Conservation (phyloP, 2,797 vertebrate species). For the Gephyroberyx darwinii region DNA sequence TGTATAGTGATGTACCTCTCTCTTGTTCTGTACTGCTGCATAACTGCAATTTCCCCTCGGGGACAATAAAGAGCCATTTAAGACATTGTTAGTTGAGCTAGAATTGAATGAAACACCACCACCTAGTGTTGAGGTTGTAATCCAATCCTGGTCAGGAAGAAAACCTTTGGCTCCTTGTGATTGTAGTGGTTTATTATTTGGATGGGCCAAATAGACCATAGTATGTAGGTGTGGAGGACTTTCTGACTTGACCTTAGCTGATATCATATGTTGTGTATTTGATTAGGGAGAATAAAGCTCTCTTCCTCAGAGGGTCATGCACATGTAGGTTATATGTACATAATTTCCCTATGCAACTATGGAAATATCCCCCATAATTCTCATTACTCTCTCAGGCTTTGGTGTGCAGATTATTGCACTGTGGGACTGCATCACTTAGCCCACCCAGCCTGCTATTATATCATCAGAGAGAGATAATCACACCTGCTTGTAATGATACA, state of each 20-base stretch:
- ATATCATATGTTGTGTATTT: no score
- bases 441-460: constrained; percentile 25
- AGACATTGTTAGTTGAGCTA: background rate
- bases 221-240: background rate
- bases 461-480: constrained; percentile 46
- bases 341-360: background rate
- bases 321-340: no score
- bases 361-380: background rate
- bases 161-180: no score
- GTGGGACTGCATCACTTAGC: background rate
- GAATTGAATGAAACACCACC: constrained; percentile 39
- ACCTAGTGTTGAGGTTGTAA: constrained; percentile 39
- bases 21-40: no score
- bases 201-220: background rate
- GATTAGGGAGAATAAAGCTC: no score
- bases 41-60: no score
- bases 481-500: constrained; percentile 17
- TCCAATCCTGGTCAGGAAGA: background rate
- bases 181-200: background rate
- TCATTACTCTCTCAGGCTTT: background rate
- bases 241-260: background rate
- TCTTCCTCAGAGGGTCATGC: no score
- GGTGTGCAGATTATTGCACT: background rate
- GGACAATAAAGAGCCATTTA: no score
- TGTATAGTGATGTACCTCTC: no score